A percentile compares a stretch with the other conserved stretches of the same genome.
Conservation (phyloP, 2,888 invertebrate genomes). For the Luffia ferchaultella region DNA sequence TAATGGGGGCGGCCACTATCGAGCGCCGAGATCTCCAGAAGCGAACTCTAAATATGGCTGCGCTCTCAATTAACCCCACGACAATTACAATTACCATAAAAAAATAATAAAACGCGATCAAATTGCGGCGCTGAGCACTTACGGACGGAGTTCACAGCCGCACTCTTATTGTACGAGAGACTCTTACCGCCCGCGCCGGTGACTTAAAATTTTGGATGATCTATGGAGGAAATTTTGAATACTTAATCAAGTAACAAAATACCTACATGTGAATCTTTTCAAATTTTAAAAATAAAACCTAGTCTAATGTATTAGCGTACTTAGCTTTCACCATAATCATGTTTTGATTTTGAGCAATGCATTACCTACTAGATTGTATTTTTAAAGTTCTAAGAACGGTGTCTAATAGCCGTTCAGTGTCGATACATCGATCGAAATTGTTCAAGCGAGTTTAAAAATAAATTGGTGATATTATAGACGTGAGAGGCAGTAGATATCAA, state of each 20-base stretch:
- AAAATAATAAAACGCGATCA: slow-evolving; percentile 48
- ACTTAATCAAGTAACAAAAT: too few species aligned
- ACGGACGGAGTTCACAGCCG: slow-evolving; percentile 12
- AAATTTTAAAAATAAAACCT: too few species aligned
- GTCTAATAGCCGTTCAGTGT: too few species aligned
- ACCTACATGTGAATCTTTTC: too few species aligned
- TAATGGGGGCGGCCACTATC: slow-evolving; percentile 37
- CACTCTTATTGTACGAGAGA: too few species aligned
- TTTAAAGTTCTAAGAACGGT: too few species aligned
- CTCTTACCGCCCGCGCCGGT: neutral
- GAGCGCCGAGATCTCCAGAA: slow-evolving; percentile 30
- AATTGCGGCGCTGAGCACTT: slow-evolving; percentile 31
- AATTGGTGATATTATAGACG: slow-evolving; percentile 2
- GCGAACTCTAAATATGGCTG: slow-evolving; percentile 42
- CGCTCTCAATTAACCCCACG: slow-evolving; percentile 47
- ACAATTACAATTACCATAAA: slow-evolving; percentile 56
- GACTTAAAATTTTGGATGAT: neutral
- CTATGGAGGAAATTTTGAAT: too few species aligned
- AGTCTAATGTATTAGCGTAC: too few species aligned
- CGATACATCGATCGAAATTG: neutral
- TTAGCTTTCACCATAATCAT: too few species aligned
- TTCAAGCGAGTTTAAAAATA: slow-evolving; percentile 1
- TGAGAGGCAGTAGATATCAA: slow-evolving; percentile 27
- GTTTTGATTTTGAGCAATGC: too few species aligned
- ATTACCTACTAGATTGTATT: too few species aligned